A percentile compares a stretch with the other conserved stretches of the same genome.
Evolutionary conservation across 53 echinoderm and acorn worm species (phyloP).

Genomic region (Echinarachnius parma): DNA sequence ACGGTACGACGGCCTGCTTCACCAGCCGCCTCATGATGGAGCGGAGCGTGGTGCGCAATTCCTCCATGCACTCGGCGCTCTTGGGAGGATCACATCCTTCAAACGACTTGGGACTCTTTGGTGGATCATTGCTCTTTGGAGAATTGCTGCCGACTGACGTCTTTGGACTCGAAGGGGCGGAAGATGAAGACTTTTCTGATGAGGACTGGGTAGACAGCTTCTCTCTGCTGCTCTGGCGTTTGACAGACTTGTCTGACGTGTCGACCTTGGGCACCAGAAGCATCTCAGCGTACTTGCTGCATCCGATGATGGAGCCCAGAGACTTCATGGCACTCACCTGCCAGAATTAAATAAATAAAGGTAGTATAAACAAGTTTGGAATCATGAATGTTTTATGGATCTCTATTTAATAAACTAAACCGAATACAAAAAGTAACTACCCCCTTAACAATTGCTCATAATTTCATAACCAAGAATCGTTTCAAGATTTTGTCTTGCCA

Average conservation of each 20-base stretch:
- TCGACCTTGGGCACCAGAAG: conserved; percentile 78
- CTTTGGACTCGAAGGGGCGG: neutral
- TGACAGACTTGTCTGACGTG: conserved; percentile 34
- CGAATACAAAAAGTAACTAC: too few species aligned
- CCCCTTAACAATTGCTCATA: too few species aligned
- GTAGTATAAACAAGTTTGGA: too few species aligned
- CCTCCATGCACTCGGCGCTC: conserved; percentile 15
- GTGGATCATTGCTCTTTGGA: neutral
- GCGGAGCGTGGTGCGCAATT: conserved; percentile 62
- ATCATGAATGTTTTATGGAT: too few species aligned
- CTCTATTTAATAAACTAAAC: too few species aligned
- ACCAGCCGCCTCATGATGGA: conserved; percentile 91
- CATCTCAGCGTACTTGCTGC: conserved; percentile 89
- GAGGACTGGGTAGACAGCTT: conserved; percentile 16
- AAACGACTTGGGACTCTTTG: conserved; percentile 4
- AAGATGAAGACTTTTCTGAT: neutral
- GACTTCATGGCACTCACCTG: conserved; percentile 86
- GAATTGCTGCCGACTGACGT: neutral
- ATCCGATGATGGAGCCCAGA: conserved; percentile 80
- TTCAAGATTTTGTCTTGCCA: too few species aligned
- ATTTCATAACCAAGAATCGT: too few species aligned
- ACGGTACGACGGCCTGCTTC: conserved; percentile 92
- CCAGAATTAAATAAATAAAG: neutral
- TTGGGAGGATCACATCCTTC: conserved; percentile 3
- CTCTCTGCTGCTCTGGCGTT: conserved; percentile 38